A percentile compares a stretch with the other conserved stretches of the same genome.
Conservation (phyloP, 2,113 vertebrate species). For the Orthonyx spaldingii region DNA sequence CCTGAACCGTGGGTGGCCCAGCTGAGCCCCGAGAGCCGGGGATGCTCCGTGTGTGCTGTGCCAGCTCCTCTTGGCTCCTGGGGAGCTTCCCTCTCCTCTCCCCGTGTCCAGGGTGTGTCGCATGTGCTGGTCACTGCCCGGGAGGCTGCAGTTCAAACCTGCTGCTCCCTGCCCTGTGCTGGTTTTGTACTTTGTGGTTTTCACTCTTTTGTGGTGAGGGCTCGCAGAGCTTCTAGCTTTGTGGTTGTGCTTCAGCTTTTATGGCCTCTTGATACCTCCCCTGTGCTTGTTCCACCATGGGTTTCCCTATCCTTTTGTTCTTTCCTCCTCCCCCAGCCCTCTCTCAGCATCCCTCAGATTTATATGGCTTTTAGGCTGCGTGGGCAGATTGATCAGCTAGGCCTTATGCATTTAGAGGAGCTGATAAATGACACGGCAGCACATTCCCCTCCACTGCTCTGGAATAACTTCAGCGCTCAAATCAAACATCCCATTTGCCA, state of each 20-base stretch:
- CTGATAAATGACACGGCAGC: background rate
- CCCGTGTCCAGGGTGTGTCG: rapidly evolving
- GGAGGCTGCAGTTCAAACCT: background rate
- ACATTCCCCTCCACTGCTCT: background rate
- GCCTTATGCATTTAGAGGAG: conserved; percentile 30
- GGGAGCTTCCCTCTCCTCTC: background rate
- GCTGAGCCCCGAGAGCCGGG: background rate
- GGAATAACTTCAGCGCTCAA: background rate
- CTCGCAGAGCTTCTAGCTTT: background rate
- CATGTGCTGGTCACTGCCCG: rapidly evolving
- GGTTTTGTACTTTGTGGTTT: background rate
- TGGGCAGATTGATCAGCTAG: background rate
- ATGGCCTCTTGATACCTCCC: background rate
- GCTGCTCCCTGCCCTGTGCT: rapidly evolving
- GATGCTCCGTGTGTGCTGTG: background rate
- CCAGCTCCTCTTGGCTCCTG: background rate
- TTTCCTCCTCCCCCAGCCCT: background rate
- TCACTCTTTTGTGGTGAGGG: background rate
- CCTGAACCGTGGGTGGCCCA: background rate
- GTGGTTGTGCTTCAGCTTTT: background rate
- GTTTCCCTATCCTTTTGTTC: background rate
- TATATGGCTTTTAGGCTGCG: conserved; percentile 7
- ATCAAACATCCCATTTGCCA: background rate
- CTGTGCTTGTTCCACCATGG: background rate
- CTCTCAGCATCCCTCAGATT: background rate